phyloP scores from a whole-genome alignment of 2,888 invertebrate genomes.

The Tenthredo mesomela region DNA sequence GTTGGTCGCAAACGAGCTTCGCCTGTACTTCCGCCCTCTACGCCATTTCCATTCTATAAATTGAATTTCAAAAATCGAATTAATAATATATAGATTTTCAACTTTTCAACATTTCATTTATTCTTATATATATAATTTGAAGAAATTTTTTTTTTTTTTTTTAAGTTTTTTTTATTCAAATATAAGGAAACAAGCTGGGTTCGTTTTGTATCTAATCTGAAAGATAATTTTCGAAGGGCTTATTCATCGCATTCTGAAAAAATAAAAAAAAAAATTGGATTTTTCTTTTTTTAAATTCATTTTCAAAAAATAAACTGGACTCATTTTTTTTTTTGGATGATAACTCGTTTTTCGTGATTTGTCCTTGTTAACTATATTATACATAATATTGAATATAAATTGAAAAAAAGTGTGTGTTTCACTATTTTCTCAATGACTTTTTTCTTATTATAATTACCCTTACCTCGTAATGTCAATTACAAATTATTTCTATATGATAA shows the following conservation, averaged over 20 bases:
- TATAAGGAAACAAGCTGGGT: neutral
- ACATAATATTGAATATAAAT: neutral
- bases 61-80: neutral
- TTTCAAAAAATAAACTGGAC: too few species aligned
- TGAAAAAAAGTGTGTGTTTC: neutral
- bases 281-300: neutral
- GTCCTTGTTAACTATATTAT: neutral
- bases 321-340: too few species aligned
- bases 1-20: slow-evolving; percentile 69
- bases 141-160: neutral
- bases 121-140: neutral
- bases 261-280: neutral
- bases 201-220: neutral
- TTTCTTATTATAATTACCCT: neutral
- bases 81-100: neutral
- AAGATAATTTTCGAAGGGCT: neutral
- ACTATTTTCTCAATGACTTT: neutral
- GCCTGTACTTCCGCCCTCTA: slow-evolving; percentile 69
- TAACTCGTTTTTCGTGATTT: too few species aligned
- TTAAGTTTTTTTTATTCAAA: neutral
- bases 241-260: neutral
- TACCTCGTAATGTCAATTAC: neutral
- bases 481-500: neutral
- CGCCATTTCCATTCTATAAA: slow-evolving; percentile 71
- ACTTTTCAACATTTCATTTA: neutral